Conservation (phyloP, 2,113 vertebrate genomes). For the Spea multiplicata region DNA sequence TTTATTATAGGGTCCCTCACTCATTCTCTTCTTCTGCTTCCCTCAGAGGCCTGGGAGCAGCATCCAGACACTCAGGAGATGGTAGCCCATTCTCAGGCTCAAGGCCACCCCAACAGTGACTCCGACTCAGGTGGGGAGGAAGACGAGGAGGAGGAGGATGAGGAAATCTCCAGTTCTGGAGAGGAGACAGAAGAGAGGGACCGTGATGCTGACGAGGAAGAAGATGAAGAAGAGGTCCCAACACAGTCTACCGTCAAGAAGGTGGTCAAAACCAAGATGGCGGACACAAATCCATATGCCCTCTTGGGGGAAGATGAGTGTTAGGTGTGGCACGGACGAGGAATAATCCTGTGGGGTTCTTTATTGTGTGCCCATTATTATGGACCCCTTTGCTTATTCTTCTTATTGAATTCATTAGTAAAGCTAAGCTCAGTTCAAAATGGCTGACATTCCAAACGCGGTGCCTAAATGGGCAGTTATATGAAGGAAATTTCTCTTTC, state of each 20-base stretch:
- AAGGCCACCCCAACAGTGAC: constrained; percentile 80
- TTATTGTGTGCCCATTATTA: neutral
- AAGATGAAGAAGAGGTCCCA: constrained; percentile 67
- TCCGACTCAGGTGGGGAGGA: constrained; percentile 42
- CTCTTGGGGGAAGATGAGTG: constrained; percentile 45
- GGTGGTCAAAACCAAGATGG: neutral
- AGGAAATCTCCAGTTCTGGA: constrained; percentile 78
- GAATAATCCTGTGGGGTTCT: neutral
- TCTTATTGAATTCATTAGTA: neutral
- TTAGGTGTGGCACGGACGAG: constrained; percentile 23
- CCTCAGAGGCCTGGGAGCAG: constrained; percentile 79
- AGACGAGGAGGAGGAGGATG: constrained; percentile 63
- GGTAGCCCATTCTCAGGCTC: constrained; percentile 22
- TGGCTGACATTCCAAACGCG: neutral
- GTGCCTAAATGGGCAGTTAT: neutral
- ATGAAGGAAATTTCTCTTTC: too few relatives aligned
- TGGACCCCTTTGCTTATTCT: neutral
- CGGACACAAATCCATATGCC: constrained; percentile 23
- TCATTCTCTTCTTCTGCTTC: constrained; percentile 3
- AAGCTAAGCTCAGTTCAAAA: neutral
- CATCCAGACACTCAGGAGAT: constrained; percentile 78
- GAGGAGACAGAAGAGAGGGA: constrained; percentile 81
- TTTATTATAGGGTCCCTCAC: neutral
- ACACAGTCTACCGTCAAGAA: constrained; percentile 30
- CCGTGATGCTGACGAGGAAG: constrained; percentile 83